Conservation (phyloP, 2,888 invertebrate genomes). For the Fragum whitleyi region DNA sequence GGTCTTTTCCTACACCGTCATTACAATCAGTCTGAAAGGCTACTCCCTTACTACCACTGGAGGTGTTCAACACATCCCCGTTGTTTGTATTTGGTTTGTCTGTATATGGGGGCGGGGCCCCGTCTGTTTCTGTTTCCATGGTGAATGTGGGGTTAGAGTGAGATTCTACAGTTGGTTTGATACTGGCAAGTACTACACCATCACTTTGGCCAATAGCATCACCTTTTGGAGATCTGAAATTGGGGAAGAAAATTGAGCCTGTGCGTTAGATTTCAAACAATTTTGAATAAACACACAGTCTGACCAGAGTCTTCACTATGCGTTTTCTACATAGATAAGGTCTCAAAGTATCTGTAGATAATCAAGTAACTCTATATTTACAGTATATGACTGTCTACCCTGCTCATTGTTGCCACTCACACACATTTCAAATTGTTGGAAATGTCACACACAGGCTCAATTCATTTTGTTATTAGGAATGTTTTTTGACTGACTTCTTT, state of each 20-base stretch:
- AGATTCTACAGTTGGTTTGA: conserved; percentile 15
- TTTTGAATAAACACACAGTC: too few relatives aligned
- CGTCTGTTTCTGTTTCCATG: conserved; percentile 53
- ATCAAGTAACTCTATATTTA: too few relatives aligned
- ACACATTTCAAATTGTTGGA: too few relatives aligned
- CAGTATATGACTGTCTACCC: too few relatives aligned
- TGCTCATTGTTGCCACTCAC: too few relatives aligned
- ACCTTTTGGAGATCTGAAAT: conserved; percentile 7
- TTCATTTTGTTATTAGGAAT: too few relatives aligned
- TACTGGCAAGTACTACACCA: conserved; percentile 28
- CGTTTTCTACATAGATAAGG: too few relatives aligned
- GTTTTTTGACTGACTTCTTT: too few relatives aligned
- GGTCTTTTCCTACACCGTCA: conserved; percentile 25
- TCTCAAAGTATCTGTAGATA: too few relatives aligned
- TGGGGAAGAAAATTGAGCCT: background rate
- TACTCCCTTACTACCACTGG: background rate
- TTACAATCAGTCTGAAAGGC: conserved; percentile 22
- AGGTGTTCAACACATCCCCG: background rate
- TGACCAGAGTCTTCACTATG: too few relatives aligned
- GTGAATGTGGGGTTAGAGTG: conserved; percentile 59
- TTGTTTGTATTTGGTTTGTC: conserved; percentile 7
- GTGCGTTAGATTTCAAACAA: too few relatives aligned
- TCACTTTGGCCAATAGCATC: conserved; percentile 15
- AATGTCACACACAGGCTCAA: too few relatives aligned
- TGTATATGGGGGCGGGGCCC: conserved; percentile 50